Evolutionary conservation across 2,113 vertebrate genomes (phyloP).

Genomic region (Callorhinus ursinus): DNA sequence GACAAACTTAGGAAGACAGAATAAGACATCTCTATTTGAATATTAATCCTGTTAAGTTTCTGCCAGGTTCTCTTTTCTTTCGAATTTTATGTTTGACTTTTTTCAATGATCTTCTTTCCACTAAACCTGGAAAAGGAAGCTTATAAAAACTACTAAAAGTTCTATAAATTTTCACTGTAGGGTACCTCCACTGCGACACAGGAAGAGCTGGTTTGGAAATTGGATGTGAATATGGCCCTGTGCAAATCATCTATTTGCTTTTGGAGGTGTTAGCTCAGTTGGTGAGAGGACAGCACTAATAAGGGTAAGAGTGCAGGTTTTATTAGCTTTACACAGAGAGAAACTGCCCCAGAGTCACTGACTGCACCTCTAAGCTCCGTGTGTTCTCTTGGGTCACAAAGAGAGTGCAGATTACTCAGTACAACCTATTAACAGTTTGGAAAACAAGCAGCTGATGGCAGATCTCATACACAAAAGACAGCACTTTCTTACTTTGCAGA

Average conservation of each 20-base stretch:
- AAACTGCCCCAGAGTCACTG: slow-evolving; percentile 44
- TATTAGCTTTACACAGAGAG: slow-evolving; percentile 54
- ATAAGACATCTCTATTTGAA: neutral
- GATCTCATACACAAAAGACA: slow-evolving; percentile 30
- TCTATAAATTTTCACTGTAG: slow-evolving; percentile 22
- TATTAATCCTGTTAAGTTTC: slow-evolving; percentile 7
- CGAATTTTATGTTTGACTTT: slow-evolving; percentile 28
- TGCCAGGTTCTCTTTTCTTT: neutral
- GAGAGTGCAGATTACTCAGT: slow-evolving; percentile 37
- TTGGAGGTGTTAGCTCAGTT: slow-evolving; percentile 17
- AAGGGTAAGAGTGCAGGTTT: slow-evolving; percentile 44
- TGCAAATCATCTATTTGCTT: slow-evolving; percentile 51
- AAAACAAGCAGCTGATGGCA: slow-evolving; percentile 49
- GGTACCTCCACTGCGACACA: neutral
- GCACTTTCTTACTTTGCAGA: neutral
- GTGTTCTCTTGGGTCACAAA: slow-evolving; percentile 56
- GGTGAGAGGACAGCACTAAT: slow-evolving; percentile 32
- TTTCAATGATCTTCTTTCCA: slow-evolving; percentile 5
- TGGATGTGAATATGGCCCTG: slow-evolving; percentile 28
- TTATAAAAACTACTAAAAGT: neutral
- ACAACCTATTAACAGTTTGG: slow-evolving; percentile 35
- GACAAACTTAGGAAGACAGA: slow-evolving; percentile 14
- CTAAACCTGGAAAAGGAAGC: neutral
- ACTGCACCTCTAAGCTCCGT: neutral
- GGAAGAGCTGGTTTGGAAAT: slow-evolving; percentile 16